Base-by-base conservation (phyloP, 2,113 vertebrate genomes). In the Corythornis madagascariensis region DNA sequence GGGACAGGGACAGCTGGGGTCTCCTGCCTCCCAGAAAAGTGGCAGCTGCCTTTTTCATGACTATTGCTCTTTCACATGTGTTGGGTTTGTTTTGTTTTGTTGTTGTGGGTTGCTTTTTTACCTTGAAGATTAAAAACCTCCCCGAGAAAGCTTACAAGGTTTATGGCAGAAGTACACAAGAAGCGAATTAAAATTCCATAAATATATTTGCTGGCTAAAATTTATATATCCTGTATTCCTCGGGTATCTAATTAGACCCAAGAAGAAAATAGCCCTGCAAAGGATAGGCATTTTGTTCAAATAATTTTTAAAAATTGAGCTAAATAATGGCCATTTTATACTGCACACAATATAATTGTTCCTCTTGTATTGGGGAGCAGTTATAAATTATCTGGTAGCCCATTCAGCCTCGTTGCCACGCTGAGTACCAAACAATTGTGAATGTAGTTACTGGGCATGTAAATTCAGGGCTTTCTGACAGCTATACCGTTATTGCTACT, bases 271-370 rank as follows among this genome's bases (percentile, higher is more conserved):
- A 80, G 95, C 83, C 92, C 92, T 91, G 88, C 90, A 94, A 95
- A 93, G 82, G 94, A 93, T 90, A 94, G 79, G 88, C 88, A 73
- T 96, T 97, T 96, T 97, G 91, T 86, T 92, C 92, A 93, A 96
- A 97, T 96, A 96, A 97, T 91, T 96, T 97, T 91, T 7, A 87
- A 96, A 96, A 96, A 95, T 89, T 94, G 96, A 96, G 80, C 95
- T 97, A 97, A 97, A 96, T 97, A 96, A 97, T 96, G 89, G 93
- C 74, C 95, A 94, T 95, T 97, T 96, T 96, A 96, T 97, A 96
- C 95, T 85, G 92, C 96, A 96, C 89, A 93, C 94, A 92, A 89
- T 94, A 95, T 96, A 97, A 97, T 96, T 97, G 97, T 96, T 97
- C 93, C 94, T 95, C 95, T 94, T 93, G 89, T 96, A 87, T 76